phyloP scores from a whole-genome alignment of 1,140 invertebrate genomes.

The Eupeodes corollae region DNA sequence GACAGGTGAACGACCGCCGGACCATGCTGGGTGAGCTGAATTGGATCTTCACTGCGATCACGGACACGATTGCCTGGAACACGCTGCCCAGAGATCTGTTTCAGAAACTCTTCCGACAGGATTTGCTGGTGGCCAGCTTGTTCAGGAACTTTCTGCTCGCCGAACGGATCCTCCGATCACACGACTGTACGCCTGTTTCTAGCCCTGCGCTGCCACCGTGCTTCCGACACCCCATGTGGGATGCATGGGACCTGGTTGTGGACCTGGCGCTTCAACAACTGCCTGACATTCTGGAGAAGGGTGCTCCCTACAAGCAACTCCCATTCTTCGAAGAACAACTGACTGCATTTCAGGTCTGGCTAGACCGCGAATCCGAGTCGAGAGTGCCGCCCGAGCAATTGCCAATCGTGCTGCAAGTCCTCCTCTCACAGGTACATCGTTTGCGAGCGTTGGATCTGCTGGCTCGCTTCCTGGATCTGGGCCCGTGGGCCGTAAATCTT shows the following conservation, averaged over 20 bases:
- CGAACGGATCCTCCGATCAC: conserved; percentile 89
- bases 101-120: conserved; percentile 93
- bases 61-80: conserved; percentile 99
- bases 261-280: conserved; percentile 88
- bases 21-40: conserved; percentile 98
- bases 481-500: conserved; percentile 92
- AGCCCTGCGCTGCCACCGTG: conserved; percentile 81
- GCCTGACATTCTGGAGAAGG: conserved; percentile 56
- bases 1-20: conserved; percentile 83
- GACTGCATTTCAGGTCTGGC: conserved; percentile 96
- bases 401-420: conserved; percentile 94
- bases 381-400: conserved; percentile 86
- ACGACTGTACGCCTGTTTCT: conserved; percentile 91
- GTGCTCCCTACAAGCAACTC: conserved; percentile 60
- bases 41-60: conserved; percentile 99
- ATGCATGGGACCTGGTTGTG: conserved; percentile 94
- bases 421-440: conserved; percentile 93
- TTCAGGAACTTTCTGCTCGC: conserved; percentile 96
- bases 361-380: conserved; percentile 63
- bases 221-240: conserved; percentile 84
- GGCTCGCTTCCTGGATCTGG: conserved; percentile 90
- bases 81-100: conserved; percentile 84
- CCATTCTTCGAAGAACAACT: conserved; percentile 97
- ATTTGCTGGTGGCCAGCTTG: conserved; percentile 93
- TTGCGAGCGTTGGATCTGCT: conserved; percentile 87